Percentiles rank a stretch among this genome's conserved stretches.
phyloP scores from a whole-genome alignment of 1,140 invertebrate species.

The Littorina saxatilis region DNA sequence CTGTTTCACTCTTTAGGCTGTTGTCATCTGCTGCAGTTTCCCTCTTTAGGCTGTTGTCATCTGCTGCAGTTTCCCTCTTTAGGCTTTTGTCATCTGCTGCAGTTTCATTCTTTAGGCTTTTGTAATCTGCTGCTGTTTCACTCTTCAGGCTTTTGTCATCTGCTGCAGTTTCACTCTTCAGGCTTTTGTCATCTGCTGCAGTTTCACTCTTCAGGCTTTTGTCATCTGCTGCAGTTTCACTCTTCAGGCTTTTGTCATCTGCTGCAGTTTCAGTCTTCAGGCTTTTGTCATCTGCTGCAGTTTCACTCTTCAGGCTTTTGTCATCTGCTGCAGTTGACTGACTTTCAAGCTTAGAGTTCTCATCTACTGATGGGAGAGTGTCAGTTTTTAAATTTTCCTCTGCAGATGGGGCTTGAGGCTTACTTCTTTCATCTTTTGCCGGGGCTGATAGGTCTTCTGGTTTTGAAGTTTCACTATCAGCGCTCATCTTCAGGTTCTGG shows the following conservation, averaged over 20 bases:
- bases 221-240: not conserved
- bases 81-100: no score
- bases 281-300: not conserved
- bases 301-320: not conserved
- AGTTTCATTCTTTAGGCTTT: not conserved
- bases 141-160: not conserved
- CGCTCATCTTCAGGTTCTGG: constrained; percentile 2
- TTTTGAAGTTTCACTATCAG: no score
- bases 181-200: not conserved
- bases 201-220: not conserved
- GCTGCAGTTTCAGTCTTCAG: not conserved
- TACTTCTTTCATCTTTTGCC: constrained; percentile 31
- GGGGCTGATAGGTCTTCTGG: not conserved
- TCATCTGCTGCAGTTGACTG: not conserved
- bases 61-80: no score
- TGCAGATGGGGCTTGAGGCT: not conserved
- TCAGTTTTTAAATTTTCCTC: constrained; percentile 9
- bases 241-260: not conserved
- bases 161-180: not conserved
- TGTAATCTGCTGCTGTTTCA: constrained; percentile 8
- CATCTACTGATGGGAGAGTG: not conserved
- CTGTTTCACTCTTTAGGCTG: no score
- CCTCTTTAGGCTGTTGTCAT: no score
- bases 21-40: no score
- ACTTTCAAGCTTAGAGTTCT: not conserved